Evolutionary conservation across 2,888 invertebrate species (phyloP), one percentile per base, ranked within the genome.

Genomic region (Octonoba sinensis): DNA sequence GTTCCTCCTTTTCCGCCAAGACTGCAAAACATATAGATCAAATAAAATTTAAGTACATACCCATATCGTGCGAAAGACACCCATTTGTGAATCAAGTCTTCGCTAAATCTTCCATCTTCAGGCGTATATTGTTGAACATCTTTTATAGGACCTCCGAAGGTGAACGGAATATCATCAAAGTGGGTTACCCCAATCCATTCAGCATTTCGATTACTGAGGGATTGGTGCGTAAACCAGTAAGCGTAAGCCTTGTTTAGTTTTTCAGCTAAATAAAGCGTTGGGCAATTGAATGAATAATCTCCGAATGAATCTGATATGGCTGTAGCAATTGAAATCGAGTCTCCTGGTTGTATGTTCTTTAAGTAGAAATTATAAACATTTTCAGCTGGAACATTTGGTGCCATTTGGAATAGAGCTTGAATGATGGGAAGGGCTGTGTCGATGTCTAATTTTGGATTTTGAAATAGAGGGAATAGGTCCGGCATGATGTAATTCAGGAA

Each of bases 121-220:
- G 69, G 67, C 4, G 83, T 69, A 18, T 65, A 83, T 3, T 3
- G 27, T 8, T 11, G n/a, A 8, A 36, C 6, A 36, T 83, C 74
- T 8, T 49, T 20, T 16, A 83, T 57, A 0, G 81, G 83, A 3
- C 1, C 20, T 2, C 81, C 83, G 24, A 83, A 83, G 0, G 81
- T 59, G 22, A 47, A 83, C 16, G 69, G 66, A 16, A 83, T 60
- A 11, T 83, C 83, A 8, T 70, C 65, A 16, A 76, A 76, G 24
- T 83, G 83, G 2, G 66, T 51, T 22, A 72, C 75, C 15, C 83
- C 75, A 13, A 81, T 0, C 79, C 83, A 83, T 3, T 70, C 67
- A 18, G 27, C 22, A 1, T 13, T 16, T 8, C n/a, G 8, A 16
- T 60, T 49, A 15, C 51, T 57, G 3, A 18, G 11, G 1, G 83